Evolutionary conservation across 2,113 vertebrate genomes (phyloP).

Genomic region (Oncorhynchus masou): DNA sequence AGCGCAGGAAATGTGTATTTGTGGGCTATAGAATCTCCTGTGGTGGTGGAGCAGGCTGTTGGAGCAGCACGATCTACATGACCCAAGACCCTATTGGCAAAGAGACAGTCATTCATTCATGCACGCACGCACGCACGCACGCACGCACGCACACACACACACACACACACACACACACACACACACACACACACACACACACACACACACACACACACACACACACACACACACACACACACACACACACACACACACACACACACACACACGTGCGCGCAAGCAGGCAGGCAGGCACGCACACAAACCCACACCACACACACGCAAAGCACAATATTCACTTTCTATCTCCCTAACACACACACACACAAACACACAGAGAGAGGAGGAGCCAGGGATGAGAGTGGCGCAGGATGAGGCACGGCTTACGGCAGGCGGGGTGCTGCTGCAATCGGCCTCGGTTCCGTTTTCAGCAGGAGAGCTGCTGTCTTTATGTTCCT

Average conservation of each 20-base stretch:
- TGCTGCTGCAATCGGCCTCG: conserved; percentile 49
- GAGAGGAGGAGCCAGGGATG: conserved; percentile 48
- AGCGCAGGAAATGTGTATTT: too few species aligned
- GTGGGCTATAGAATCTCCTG: too few species aligned
- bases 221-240: background rate
- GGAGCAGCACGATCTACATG: conserved; percentile 33
- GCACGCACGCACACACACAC: background rate
- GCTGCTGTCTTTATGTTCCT: conserved; percentile 60
- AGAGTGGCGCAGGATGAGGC: conserved; percentile 63
- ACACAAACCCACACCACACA: background rate
- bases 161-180: background rate
- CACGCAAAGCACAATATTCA: background rate
- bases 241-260: too few species aligned
- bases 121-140: conserved; percentile 24
- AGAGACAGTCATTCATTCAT: conserved; percentile 28
- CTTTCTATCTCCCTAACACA: conserved; percentile 56
- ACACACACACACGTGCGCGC: background rate
- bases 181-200: conserved; percentile 3
- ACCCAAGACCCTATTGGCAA: conserved; percentile 49
- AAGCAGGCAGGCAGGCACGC: too few species aligned
- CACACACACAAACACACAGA: conserved; percentile 28
- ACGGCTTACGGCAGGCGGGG: conserved; percentile 61
- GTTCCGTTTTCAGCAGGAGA: conserved; percentile 67
- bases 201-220: background rate
- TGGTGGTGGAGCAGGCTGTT: background rate